Conservation (phyloP, 2,888 invertebrate species). For the Acrocera orbiculus region DNA sequence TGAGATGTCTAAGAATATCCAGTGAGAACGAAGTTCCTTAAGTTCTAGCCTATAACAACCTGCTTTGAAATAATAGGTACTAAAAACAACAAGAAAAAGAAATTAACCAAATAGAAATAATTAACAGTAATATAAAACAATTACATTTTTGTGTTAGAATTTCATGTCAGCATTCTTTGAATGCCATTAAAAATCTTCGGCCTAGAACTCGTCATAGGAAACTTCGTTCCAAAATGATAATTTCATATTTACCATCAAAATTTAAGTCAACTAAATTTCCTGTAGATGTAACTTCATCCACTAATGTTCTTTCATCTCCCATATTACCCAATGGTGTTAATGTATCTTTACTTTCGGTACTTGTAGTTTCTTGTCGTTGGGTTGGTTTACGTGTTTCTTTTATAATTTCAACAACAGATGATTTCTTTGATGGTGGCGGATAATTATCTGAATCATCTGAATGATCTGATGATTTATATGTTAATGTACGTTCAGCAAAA, state of each 20-base stretch:
- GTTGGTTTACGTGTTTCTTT: too few relatives aligned
- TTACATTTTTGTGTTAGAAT: background rate
- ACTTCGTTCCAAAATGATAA: too few relatives aligned
- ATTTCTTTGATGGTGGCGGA: slow-evolving; percentile 22
- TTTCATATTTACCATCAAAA: slow-evolving; percentile 32
- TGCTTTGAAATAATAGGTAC: too few relatives aligned
- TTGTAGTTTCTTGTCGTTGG: slow-evolving; percentile 31
- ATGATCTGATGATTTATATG: slow-evolving; percentile 26
- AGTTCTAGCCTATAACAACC: too few relatives aligned
- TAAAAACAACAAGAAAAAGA: too few relatives aligned
- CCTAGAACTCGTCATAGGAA: too few relatives aligned
- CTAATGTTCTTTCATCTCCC: slow-evolving; percentile 27
- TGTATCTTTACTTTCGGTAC: slow-evolving; percentile 31
- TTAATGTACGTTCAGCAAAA: slow-evolving; percentile 20
- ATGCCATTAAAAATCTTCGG: too few relatives aligned
- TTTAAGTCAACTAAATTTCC: slow-evolving; percentile 26
- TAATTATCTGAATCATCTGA: slow-evolving; percentile 31
- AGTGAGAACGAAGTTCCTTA: too few relatives aligned
- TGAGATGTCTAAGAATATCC: too few relatives aligned
- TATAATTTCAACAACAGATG: slow-evolving; percentile 27
- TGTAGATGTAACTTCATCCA: slow-evolving; percentile 22
- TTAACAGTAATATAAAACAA: background rate
- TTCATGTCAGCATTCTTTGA: too few relatives aligned
- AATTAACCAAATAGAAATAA: background rate
- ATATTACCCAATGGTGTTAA: slow-evolving; percentile 27